Evolutionary conservation across 2,888 invertebrate species (phyloP).

Genomic region (Drosophila recens): DNA sequence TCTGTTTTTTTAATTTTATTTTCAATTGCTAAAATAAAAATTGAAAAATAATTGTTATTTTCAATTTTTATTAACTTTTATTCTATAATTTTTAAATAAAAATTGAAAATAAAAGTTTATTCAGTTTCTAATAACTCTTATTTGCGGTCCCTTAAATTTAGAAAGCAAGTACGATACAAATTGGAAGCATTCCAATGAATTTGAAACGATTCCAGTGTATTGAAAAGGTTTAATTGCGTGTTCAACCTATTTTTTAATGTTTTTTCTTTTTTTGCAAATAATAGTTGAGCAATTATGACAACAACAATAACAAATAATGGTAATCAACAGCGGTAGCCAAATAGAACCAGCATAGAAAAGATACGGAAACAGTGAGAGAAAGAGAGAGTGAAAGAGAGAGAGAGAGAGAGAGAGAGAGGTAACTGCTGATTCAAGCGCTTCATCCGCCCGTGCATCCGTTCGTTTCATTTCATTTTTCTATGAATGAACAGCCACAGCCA

Average conservation of each 20-base stretch:
- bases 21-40: too few species aligned
- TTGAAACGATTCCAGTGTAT: not conserved
- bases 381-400: slow-evolving; percentile 7
- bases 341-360: slow-evolving; percentile 49
- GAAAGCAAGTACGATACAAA: too few species aligned
- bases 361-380: slow-evolving; percentile 19
- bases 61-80: too few species aligned
- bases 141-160: too few species aligned
- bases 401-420: slow-evolving; percentile 19
- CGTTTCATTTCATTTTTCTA: slow-evolving; percentile 60
- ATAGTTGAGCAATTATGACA: slow-evolving; percentile 69
- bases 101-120: too few species aligned
- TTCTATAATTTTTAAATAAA: too few species aligned
- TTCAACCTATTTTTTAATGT: not conserved
- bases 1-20: too few species aligned
- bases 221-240: slow-evolving; percentile 11
- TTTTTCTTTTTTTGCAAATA: slow-evolving; percentile 42
- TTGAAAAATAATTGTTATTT: too few species aligned
- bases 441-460: slow-evolving; percentile 81
- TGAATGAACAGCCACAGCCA: slow-evolving; percentile 64
- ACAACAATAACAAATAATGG: slow-evolving; percentile 59
- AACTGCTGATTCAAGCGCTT: slow-evolving; percentile 72
- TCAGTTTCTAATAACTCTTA: too few species aligned
- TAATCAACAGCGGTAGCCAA: slow-evolving; percentile 74
- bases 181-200: too few species aligned